Base-by-base conservation (phyloP, 2,797 vertebrate genomes). In the Sebastes itinus region DNA sequence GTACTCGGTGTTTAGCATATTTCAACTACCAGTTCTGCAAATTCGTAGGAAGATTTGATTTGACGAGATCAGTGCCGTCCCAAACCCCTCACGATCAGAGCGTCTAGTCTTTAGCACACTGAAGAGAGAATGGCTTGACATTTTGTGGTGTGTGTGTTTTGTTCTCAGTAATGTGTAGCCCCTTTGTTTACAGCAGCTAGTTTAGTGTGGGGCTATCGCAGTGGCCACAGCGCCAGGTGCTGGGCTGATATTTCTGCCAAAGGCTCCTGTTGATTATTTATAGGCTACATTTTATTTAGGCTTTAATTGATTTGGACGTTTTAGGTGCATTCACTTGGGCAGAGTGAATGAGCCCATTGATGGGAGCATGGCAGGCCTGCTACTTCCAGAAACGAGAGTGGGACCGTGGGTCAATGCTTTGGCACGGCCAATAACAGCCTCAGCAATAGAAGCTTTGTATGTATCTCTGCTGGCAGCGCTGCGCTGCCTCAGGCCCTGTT, bases 401-500 rank as follows among this genome's bases (percentile, higher is more conserved):
- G 75, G 77, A 80, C 86, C 87, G 55, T 72, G 84, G 90, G 90
- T 92, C 90, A 82, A 28, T 78, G 86, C 81, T 82, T 75, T 90
- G 87, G 86, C 85, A 62, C 32, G 4, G 75, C 35, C 46, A 88
- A 66, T 74, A 91, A 82, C 80, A 65, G 72, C 75, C 77, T 83
- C 85, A 92, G 92, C 87, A 93, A 93, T 89, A 81, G 89, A 78
- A 81, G 88, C 92, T 92, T 93, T 94, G 90, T 93, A 52, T 91
- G 35, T 87, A 87, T 92, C 87, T 80, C 28, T 70, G 70, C 70
- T 80, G 73, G 80, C 77, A 71, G 69, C 10, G 28, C 64, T 9
- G 66, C 3, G 4, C 80, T 68, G 82, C 86, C 80, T 54, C 71
- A 67, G 42, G 83, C 80, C 61, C 74, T 35, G 65, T 76, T 93